Evolutionary conservation across 2,888 invertebrate species (phyloP).

Genomic region (Heliconius sara): DNA sequence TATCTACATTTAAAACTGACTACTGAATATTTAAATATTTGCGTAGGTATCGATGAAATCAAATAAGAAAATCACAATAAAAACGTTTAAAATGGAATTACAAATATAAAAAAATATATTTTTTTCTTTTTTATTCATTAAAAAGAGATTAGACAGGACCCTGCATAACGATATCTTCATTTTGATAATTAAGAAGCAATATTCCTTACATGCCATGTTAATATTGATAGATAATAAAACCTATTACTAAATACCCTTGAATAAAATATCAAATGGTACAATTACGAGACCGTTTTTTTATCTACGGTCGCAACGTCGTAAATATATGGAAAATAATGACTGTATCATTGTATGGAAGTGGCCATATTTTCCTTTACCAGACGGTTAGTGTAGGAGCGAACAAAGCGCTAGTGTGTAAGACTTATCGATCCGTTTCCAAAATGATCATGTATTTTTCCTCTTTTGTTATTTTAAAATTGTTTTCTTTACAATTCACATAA

Average conservation of each 20-base stretch:
- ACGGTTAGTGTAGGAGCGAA: slow-evolving; percentile 39
- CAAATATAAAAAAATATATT: background rate
- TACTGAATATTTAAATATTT: background rate
- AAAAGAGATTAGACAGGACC: slow-evolving; percentile 3
- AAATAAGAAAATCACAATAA: slow-evolving; percentile 1
- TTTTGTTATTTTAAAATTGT: slow-evolving; percentile 5
- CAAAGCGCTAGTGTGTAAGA: slow-evolving; percentile 44
- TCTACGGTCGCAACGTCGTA: slow-evolving; percentile 36
- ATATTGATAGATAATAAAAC: slow-evolving; percentile 19
- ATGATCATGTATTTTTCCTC: slow-evolving; percentile 24
- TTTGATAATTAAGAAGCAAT: slow-evolving; percentile 27
- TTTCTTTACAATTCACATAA: background rate
- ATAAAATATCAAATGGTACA: slow-evolving; percentile 20
- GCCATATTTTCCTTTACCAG: slow-evolving; percentile 43
- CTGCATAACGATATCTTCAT: background rate
- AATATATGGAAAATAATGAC: slow-evolving; percentile 43
- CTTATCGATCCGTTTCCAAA: slow-evolving; percentile 44
- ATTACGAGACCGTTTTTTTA: slow-evolving; percentile 32
- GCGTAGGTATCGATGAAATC: background rate
- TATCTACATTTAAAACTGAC: background rate
- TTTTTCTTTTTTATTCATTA: slow-evolving; percentile 3
- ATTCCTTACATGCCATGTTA: slow-evolving; percentile 3
- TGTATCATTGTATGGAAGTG: slow-evolving; percentile 43
- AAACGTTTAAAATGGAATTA: background rate
- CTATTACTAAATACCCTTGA: slow-evolving; percentile 15